Evolutionary conservation across 2,888 invertebrate genomes (phyloP).

Genomic region (Melanotus villosus): DNA sequence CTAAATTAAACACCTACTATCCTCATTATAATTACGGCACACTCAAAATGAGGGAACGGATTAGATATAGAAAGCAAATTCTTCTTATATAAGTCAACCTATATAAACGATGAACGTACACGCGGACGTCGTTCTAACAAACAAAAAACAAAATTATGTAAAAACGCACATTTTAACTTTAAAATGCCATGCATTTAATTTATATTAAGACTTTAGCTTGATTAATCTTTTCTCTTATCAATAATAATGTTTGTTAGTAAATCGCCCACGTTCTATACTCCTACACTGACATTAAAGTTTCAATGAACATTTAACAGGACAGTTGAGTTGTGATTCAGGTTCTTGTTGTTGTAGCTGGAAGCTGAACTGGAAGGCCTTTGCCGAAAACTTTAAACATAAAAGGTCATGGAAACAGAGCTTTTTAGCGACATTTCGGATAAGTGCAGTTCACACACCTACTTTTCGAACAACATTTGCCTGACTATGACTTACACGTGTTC

Average conservation of each 20-base stretch:
- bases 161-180: background rate
- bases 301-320: too few species aligned
- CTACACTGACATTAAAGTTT: too few species aligned
- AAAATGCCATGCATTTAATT: background rate
- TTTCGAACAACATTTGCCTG: background rate
- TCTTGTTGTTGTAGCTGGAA: background rate
- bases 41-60: slow-evolving; percentile 30
- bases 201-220: too few species aligned
- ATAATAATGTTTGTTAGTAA: too few species aligned
- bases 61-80: slow-evolving; percentile 43
- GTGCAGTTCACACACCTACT: slow-evolving; percentile 20
- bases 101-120: slow-evolving; percentile 40
- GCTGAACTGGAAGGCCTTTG: slow-evolving; percentile 14
- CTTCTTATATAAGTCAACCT: slow-evolving; percentile 43
- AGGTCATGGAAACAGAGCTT: slow-evolving; percentile 10
- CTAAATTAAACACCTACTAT: background rate
- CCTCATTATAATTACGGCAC: slow-evolving; percentile 15
- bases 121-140: slow-evolving; percentile 8
- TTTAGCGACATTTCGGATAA: slow-evolving; percentile 7
- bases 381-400: background rate
- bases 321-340: too few species aligned
- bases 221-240: too few species aligned
- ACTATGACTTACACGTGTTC: slow-evolving; percentile 9
- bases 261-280: too few species aligned
- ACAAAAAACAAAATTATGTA: background rate